Conservation (phyloP, 2,888 invertebrate species). For the Auanema freiburgensis region DNA sequence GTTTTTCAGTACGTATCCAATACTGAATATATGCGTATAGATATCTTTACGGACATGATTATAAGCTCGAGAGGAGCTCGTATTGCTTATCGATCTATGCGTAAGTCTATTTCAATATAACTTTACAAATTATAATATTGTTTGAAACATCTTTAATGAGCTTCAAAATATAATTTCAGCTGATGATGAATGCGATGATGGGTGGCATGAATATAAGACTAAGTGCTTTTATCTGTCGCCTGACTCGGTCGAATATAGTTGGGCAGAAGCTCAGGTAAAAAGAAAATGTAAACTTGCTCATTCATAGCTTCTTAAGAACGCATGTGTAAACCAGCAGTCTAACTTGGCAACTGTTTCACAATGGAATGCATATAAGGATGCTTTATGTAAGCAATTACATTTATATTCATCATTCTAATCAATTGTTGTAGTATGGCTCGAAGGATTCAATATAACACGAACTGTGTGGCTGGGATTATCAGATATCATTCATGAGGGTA, state of each 20-base stretch:
- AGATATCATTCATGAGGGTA: too few relatives aligned
- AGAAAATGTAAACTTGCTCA: neutral
- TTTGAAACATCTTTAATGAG: neutral
- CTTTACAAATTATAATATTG: conserved; percentile 3
- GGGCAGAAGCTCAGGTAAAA: conserved; percentile 15
- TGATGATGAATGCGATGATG: conserved; percentile 16
- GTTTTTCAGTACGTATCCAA: too few relatives aligned
- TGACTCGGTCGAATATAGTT: conserved; percentile 9
- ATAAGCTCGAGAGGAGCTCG: too few relatives aligned
- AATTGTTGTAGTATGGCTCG: neutral
- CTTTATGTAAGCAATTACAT: conserved; percentile 8
- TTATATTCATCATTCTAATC: neutral
- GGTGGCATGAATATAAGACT: conserved; percentile 6
- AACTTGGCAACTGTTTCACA: conserved; percentile 13
- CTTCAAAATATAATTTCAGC: neutral
- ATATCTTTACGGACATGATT: too few relatives aligned
- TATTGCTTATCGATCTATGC: too few relatives aligned
- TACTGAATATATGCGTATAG: too few relatives aligned
- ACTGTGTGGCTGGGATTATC: too few relatives aligned
- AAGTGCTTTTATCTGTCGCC: conserved; percentile 9
- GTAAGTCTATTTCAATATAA: too few relatives aligned
- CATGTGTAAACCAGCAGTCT: conserved; percentile 16
- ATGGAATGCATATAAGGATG: conserved; percentile 9
- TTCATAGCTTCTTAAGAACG: conserved; percentile 10
- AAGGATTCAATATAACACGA: neutral